Evolutionary conservation across 2,888 invertebrate species (phyloP), one percentile per base, ranked within the genome.

Genomic region (Panorpa germanica): DNA sequence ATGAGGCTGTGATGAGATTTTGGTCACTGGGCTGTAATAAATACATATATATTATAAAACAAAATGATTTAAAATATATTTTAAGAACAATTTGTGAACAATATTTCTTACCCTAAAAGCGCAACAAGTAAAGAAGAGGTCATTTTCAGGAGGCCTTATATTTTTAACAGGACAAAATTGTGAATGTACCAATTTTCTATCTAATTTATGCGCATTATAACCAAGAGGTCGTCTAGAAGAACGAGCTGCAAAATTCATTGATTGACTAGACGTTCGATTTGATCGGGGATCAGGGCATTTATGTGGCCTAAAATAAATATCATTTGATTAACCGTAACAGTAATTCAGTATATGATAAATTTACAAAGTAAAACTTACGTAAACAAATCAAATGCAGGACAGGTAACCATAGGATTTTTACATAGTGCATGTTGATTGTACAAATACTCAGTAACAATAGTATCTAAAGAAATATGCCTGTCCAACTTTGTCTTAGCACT

Each of bases 381-480:
- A 46, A 90, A 85, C 20, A 96, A 61, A 50, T 90, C 88, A 49
- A 96, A 96, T 48, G 88, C 86, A 0, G 96, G 95, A 55, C 95
- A 96, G 0, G 91, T 93, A 18, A 85, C 82, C 59, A 98, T 90
- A 1, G 98, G 98, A 55, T 95, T 90, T 57, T 83, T 85, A 60
- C 98, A 98, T 5, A 88, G 59, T n/a, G 93, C 80, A 57, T 98
- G 98, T 53, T 98, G 96, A 57, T 91, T 90, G 42, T 90, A 80
- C 30, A 96, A 64, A 57, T 95, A 96, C 53, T 95, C 93, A 0
- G 86, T 91, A 38, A 96, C 85, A 45, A 98, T 93, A 24, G 81
- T 78, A 52, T 90, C 83, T 14, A 96, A 59, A 0, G 81, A 77
- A 32, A 75, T 70, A 5, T 65, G 47, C 28, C 57, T 55, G 9